Conservation (phyloP, 1,140 invertebrate genomes). For the Sminthurides bifidus region DNA sequence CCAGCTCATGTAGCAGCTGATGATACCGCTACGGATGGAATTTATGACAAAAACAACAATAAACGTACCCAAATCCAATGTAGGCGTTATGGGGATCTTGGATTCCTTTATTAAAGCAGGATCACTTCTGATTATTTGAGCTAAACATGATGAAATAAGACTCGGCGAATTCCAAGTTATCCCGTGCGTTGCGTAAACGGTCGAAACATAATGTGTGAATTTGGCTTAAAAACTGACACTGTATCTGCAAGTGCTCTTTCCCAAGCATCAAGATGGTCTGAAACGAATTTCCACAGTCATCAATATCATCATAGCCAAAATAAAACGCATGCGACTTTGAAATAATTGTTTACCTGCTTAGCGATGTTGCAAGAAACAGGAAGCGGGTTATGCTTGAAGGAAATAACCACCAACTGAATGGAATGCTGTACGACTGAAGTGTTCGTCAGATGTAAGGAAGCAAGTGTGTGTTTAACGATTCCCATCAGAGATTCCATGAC, state of each 20-base stretch:
- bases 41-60: neutral
- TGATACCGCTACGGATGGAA: neutral
- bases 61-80: neutral
- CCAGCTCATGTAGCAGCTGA: neutral
- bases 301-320: neutral
- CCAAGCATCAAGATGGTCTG: conserved; percentile 29
- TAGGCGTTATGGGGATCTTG: conserved; percentile 4
- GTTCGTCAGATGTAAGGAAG: conserved; percentile 24
- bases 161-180: conserved; percentile 29
- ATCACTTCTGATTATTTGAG: conserved; percentile 19
- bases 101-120: conserved; percentile 17
- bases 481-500: conserved; percentile 28
- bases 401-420: conserved; percentile 26
- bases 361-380: conserved; percentile 15
- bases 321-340: neutral
- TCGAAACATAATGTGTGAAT: conserved; percentile 19
- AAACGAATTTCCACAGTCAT: neutral
- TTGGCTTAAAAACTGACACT: conserved; percentile 25
- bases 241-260: conserved; percentile 21
- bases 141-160: conserved; percentile 25
- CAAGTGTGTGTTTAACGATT: conserved; percentile 27
- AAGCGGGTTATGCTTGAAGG: conserved; percentile 19
- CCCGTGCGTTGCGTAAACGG: conserved; percentile 16
- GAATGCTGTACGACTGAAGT: conserved; percentile 22
- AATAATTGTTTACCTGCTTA: conserved; percentile 21